These are phyloP conservation scores for Epizoanthus ramosus DNA, from an alignment of 92 coral and sea anemone species.

Conservation along the genomic window DNA sequence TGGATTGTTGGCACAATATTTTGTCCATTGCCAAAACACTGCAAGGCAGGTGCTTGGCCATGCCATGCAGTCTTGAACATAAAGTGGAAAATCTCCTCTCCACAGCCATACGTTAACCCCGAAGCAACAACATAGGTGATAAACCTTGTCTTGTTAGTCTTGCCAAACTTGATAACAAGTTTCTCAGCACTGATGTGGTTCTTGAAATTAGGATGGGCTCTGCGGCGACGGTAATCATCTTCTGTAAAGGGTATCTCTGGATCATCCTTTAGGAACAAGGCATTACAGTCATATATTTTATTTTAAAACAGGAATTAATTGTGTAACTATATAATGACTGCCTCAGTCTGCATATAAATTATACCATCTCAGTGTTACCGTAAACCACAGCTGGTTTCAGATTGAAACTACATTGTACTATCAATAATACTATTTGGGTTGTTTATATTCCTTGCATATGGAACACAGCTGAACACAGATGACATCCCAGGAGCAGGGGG, in stretches of 20 bases:
- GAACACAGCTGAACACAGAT: too few relatives aligned
- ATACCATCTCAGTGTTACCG: too few relatives aligned
- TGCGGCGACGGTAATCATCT: conserved; percentile 96
- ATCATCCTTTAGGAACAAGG: conserved; percentile 71
- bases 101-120: conserved; percentile 92
- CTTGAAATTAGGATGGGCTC: conserved; percentile 98
- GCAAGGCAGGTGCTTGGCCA: conserved; percentile 93
- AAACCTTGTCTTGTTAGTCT: conserved; percentile 90
- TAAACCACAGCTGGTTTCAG: too few relatives aligned
- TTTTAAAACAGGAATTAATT: too few relatives aligned
- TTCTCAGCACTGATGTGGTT: conserved; percentile 97
- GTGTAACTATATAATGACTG: too few relatives aligned
- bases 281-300: neutral
- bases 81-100: conserved; percentile 97
- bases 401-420: too few relatives aligned
- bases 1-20: conserved; percentile 95
- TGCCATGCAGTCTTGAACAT: conserved; percentile 99
- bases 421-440: too few relatives aligned
- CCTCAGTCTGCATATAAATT: too few relatives aligned
- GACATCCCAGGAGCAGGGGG: too few relatives aligned
- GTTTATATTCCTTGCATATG: too few relatives aligned
- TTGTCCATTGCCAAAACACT: conserved; percentile 96
- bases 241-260: conserved; percentile 99
- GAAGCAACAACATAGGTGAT: conserved; percentile 94
- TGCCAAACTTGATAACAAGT: conserved; percentile 94